phyloP scores from a whole-genome alignment of 2,113 vertebrate species.

The Daboia siamensis region DNA sequence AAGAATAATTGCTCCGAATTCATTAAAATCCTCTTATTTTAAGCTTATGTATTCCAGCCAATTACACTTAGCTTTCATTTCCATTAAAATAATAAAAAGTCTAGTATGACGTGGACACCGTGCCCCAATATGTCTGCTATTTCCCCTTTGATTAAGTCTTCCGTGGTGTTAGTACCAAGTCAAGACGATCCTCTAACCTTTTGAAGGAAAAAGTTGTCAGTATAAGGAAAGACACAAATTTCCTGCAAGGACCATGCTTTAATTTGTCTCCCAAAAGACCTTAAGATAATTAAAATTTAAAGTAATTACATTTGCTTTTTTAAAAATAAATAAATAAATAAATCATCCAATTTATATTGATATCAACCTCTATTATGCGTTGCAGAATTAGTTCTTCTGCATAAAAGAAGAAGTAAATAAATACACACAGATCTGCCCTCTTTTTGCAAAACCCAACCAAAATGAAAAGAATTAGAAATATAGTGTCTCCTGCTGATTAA shows the following conservation, averaged over 20 bases:
- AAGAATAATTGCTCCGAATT: neutral
- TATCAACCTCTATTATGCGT: neutral
- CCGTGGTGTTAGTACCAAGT: neutral
- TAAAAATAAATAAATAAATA: no score
- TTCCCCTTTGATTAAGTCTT: neutral
- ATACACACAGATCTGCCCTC: neutral
- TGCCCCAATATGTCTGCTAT: neutral
- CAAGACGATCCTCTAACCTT: neutral
- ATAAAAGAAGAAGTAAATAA: neutral
- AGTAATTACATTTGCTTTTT: neutral
- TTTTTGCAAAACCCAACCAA: neutral
- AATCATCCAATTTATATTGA: neutral
- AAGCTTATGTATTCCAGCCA: neutral
- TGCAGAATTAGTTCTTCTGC: neutral
- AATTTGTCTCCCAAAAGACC: neutral
- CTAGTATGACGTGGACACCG: neutral
- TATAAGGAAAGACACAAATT: neutral
- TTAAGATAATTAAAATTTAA: neutral
- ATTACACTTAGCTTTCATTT: neutral
- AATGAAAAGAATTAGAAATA: neutral
- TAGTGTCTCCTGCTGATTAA: neutral
- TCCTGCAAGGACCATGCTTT: neutral
- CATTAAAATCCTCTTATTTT: neutral
- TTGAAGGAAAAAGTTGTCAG: neutral
- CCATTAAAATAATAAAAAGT: neutral